Base-by-base conservation (phyloP, 2,888 invertebrate genomes). In the Nephrocerus scutellatus region DNA sequence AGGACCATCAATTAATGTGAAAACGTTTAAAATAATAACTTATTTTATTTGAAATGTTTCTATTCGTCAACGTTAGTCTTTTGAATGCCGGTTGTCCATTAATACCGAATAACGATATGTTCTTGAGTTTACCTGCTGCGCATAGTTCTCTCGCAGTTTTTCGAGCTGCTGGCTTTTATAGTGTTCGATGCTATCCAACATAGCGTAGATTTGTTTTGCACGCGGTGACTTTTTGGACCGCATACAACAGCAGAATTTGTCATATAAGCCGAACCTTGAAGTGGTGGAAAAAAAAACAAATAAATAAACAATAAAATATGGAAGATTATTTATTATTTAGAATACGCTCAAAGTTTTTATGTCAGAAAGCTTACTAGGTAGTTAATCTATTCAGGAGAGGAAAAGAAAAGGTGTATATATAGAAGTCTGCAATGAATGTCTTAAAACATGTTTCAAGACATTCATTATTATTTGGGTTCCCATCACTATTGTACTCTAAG, bases 131-230 rank as follows among this genome's bases (percentile, higher is more conserved):
- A 85, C 84, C 76, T 93, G 92, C 65, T 82, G 80, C 33, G 88
- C 82, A 66, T 95, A 95, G 70, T 93, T 92, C 63, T 93, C 92
- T 19, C 90, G 74, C 44, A 95, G 71, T 55, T 82, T 80, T 55
- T 92, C 91, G 56, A 93, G 71, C 60, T 92, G 91, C 61, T 83
- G 86, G 44, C 82, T 82, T 69, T 90, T 90, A 70, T 91, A 90
- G 50, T 80, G 81, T 62, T 92, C 91, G 53, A 92, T 85, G 66
- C 84, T 87, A 62, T 92, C 91, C 54, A 92, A 70, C 80, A 92
- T 85, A 51, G 81, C 82, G 60, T 84, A 84, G 48, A 92, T 82
- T 65, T 90, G 88, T 43, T 85, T 78, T 18, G 85, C 80, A 39
- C 86, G 77, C 7, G 89, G 87, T 14, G 85, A 81, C 44, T 76